Evolutionary conservation across 2,113 vertebrate genomes (phyloP), one percentile per base, ranked within the genome.

Genomic region (Felis chaus): DNA sequence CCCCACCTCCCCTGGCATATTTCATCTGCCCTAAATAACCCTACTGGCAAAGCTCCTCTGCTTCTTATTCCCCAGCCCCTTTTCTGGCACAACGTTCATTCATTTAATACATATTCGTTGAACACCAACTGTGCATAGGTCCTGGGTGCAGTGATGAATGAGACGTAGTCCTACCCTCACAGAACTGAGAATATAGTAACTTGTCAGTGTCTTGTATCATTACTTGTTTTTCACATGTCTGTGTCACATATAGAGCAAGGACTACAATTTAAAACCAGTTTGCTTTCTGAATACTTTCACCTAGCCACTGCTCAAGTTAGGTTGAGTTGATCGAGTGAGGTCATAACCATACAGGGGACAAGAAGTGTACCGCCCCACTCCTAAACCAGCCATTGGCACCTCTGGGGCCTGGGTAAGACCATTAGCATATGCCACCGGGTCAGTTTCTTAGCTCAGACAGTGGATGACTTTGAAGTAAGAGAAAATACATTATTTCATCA

Each of bases 201-300:
- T 90, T 91, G 63, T 96, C 92, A 81, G 76, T 23, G 25, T 31
- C 36, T 90, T 55, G 16, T 19, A 13, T 65, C 84, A 55, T 76
- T 53, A 66, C 69, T 94, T 83, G 65, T 89, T 92, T 91, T 91
- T 96, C 87, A 95, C 45, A 8, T 33, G 57, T 87, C 79, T 33
- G 4, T 89, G 79, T 88, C 71, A 93, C 79, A 61, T 2, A n/a
- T 9, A 71, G 41, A 68, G 19, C 69, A 92, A 89, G 94, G 61
- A 39, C 29, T 57, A 57, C 50, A 31, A 27, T 48, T 81, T 84
- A 19, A 76, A 88, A 7, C 84, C 53, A 48, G 41, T 91, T 92
- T 78, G 25, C n/a, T 90, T 92, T 84, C 29, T 74, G 10, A 78
- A 8, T 69, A 25, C 68, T 31, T 83, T 69, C 55, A 68, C 15